Conservation (phyloP, 2,113 vertebrate genomes). For the Sigmodon hispidus region DNA sequence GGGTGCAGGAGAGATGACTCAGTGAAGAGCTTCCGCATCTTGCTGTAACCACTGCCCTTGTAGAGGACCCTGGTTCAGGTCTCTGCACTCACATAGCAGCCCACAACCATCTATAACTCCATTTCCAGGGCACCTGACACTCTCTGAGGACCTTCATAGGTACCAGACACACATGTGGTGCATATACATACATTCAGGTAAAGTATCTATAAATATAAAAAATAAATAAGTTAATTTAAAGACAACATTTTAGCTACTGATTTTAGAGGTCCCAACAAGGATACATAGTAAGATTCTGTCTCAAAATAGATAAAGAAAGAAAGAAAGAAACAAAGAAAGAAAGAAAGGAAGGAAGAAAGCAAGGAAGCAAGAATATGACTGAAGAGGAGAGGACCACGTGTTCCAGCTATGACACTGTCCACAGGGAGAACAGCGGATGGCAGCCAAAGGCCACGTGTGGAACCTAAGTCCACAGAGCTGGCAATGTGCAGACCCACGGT, state of each 20-base stretch:
- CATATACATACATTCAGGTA: not conserved
- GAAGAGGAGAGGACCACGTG: too few species aligned
- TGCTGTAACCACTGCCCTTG: not conserved
- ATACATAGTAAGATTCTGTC: not conserved
- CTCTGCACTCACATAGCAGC: not conserved
- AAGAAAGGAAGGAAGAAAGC: not conserved
- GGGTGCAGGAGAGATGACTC: not conserved
- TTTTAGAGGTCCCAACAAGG: not conserved
- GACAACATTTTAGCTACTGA: not conserved
- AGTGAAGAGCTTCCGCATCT: not conserved
- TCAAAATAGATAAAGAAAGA: not conserved
- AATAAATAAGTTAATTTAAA: not conserved
- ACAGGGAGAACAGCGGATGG: not conserved
- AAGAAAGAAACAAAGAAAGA: too few species aligned
- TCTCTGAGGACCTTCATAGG: not conserved
- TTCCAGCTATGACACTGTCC: not conserved
- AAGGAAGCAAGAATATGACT: not conserved
- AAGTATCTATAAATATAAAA: not conserved
- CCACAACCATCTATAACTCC: not conserved
- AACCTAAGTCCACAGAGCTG: too few species aligned
- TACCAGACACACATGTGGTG: not conserved
- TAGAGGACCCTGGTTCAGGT: not conserved
- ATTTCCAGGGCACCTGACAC: not conserved
- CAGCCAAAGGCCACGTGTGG: not conserved
- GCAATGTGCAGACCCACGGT: too few species aligned